Conservation (phyloP, 92 coral and sea anemone genomes). For the Bergia sp. region DNA sequence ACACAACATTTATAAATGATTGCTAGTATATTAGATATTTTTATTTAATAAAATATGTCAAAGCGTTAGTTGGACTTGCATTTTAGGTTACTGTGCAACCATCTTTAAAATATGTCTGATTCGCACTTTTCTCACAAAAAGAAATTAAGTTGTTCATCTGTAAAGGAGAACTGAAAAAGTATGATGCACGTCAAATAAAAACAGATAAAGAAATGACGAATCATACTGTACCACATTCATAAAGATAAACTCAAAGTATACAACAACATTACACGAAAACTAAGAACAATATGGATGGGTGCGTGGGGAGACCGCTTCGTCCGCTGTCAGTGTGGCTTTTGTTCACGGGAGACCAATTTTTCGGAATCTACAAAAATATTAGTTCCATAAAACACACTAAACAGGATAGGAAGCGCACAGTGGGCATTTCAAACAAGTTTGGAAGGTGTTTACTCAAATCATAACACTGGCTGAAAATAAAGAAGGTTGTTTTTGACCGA, state of each 20-base stretch:
- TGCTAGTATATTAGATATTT: not conserved
- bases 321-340: not conserved
- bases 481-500: not conserved
- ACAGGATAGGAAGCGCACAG: not conserved
- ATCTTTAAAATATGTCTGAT: not conserved
- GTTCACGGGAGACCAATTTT: not conserved
- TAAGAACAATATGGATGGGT: not conserved
- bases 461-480: not conserved
- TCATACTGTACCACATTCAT: not conserved
- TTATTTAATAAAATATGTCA: not conserved
- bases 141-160: no score
- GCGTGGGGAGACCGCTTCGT: not conserved
- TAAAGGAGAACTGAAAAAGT: not conserved
- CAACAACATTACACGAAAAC: not conserved
- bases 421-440: not conserved
- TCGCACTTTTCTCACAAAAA: not conserved
- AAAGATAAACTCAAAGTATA: not conserved
- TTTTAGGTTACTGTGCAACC: not conserved
- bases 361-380: not conserved
- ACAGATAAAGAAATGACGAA: no score
- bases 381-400: not conserved
- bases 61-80: not conserved
- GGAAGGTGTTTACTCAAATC: not conserved
- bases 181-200: not conserved
- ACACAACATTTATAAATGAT: not conserved